phyloP scores from a whole-genome alignment of 2,113 vertebrate genomes.

The Athene noctua region DNA sequence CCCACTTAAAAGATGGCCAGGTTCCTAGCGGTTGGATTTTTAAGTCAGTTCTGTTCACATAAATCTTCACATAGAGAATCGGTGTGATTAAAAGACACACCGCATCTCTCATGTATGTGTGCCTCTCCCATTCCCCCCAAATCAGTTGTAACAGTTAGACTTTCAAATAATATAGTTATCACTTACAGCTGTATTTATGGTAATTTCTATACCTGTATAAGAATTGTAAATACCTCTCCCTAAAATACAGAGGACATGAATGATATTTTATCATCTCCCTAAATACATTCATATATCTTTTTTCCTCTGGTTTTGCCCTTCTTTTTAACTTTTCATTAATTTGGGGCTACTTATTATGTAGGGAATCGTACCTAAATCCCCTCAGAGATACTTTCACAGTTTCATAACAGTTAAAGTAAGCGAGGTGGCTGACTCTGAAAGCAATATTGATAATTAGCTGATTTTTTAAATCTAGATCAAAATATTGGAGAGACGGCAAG shows the following conservation, averaged over 20 bases:
- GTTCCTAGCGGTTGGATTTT: neutral
- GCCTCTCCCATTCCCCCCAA: neutral
- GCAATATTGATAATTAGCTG: neutral
- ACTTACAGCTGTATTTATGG: neutral
- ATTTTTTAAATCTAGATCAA: neutral
- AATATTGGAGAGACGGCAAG: neutral
- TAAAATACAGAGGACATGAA: neutral
- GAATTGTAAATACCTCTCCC: neutral
- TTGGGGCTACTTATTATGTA: neutral
- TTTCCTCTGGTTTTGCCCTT: neutral
- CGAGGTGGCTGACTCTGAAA: neutral
- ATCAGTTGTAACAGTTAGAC: neutral
- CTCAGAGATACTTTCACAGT: neutral
- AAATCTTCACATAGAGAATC: neutral
- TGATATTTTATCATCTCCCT: neutral
- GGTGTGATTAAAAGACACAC: neutral
- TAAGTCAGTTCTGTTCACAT: neutral
- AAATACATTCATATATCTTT: neutral
- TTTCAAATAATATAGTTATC: neutral
- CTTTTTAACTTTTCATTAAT: neutral
- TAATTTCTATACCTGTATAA: neutral
- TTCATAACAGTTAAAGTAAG: neutral
- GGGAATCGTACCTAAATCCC: neutral
- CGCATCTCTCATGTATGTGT: neutral
- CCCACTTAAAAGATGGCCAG: neutral